phyloP scores from a whole-genome alignment of 2,113 vertebrate species.

The Malurus alboscapulatus region DNA sequence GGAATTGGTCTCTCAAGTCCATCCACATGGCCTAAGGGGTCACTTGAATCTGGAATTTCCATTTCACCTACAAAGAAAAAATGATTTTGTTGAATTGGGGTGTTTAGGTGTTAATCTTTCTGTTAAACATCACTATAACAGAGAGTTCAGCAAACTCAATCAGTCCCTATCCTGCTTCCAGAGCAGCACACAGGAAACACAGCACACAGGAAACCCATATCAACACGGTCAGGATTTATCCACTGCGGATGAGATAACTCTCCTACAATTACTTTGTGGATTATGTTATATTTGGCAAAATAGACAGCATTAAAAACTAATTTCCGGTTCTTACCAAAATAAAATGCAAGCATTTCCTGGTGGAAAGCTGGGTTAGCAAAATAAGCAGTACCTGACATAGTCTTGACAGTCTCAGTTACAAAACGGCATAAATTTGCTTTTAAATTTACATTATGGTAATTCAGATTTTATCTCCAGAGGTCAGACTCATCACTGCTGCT shows the following conservation, averaged over 20 bases:
- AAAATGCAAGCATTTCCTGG: neutral
- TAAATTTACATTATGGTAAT: neutral
- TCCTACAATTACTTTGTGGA: neutral
- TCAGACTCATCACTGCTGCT: neutral
- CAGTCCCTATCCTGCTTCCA: neutral
- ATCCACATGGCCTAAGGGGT: slow-evolving; percentile 75
- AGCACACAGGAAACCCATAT: neutral
- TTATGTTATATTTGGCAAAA: neutral
- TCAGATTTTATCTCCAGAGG: neutral
- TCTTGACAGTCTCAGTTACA: neutral
- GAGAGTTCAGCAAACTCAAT: neutral
- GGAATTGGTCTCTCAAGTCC: slow-evolving; percentile 77
- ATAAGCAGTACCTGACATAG: neutral
- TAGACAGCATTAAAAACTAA: neutral
- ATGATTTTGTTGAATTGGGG: neutral
- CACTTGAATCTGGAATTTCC: slow-evolving; percentile 72
- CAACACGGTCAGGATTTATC: neutral
- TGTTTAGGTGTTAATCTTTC: neutral
- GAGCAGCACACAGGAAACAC: neutral
- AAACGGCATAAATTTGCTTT: neutral
- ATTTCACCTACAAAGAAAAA: slow-evolving; percentile 69
- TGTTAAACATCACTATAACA: neutral
- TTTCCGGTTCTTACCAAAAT: neutral
- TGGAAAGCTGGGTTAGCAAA: neutral
- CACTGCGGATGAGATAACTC: neutral